phyloP scores from a whole-genome alignment of 1,140 invertebrate species.

The Sarcophaga peregrina region DNA sequence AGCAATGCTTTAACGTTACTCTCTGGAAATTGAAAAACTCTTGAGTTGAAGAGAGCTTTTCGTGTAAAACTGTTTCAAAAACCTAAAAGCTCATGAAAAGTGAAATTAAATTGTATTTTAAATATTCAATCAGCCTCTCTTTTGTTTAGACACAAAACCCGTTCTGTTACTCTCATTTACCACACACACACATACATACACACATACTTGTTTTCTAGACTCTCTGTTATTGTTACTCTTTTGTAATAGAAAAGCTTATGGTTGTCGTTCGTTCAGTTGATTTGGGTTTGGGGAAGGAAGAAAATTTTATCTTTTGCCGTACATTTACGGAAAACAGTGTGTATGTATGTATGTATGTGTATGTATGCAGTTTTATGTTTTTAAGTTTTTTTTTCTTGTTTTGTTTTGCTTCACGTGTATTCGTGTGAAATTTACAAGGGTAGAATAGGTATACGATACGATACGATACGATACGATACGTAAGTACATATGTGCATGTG shows the following conservation, averaged over 20 bases:
- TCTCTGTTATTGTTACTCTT: conserved; percentile 10
- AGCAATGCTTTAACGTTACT: no score
- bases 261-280: neutral
- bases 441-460: no score
- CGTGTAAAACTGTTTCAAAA: neutral
- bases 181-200: no score
- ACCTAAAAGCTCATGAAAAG: conserved; percentile 2
- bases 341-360: conserved; percentile 1
- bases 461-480: no score
- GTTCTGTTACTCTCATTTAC: no score
- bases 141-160: neutral
- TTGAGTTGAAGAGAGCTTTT: conserved; percentile 16
- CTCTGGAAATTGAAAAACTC: neutral
- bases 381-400: neutral
- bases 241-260: neutral
- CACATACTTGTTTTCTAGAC: no score
- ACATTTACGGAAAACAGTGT: conserved; percentile 35
- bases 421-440: neutral
- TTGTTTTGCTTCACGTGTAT: neutral
- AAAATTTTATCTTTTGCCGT: neutral
- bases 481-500: neutral
- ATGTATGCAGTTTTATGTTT: neutral
- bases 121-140: neutral
- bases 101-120: neutral
- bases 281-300: neutral